A percentile compares a stretch with the other conserved stretches of the same genome.
phyloP scores from a whole-genome alignment of 2,888 invertebrate genomes.

The Ornithoptera priamus region DNA sequence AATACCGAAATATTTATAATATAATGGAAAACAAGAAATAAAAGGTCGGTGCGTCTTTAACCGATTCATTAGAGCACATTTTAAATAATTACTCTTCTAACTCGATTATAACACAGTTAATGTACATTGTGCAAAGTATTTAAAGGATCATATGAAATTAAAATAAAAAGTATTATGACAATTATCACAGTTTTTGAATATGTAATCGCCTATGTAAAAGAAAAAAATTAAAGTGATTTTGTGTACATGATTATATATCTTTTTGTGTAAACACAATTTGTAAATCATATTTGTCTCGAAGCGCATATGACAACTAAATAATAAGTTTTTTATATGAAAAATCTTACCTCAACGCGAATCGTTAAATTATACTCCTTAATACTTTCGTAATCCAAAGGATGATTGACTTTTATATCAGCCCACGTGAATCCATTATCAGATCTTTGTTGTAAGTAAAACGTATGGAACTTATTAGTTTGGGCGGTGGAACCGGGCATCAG shows the following conservation, averaged over 20 bases:
- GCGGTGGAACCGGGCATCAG: conserved; percentile 97
- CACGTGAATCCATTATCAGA: conserved; percentile 95
- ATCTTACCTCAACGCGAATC: conserved; percentile 94
- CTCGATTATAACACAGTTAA: no score
- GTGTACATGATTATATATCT: not conserved
- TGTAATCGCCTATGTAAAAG: no score
- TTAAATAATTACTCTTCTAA: no score
- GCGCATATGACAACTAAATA: not conserved
- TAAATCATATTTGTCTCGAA: not conserved
- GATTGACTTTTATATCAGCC: conserved; percentile 98
- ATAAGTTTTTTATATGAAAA: not conserved
- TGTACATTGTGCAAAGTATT: no score
- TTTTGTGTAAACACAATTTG: not conserved
- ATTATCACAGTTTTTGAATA: no score
- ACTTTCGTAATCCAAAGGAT: conserved; percentile 95
- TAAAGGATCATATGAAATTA: no score
- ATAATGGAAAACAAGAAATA: no score
- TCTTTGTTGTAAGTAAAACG: conserved; percentile 96
- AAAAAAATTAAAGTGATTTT: not conserved
- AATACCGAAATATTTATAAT: no score
- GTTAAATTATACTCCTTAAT: conserved; percentile 97
- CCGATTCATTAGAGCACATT: no score
- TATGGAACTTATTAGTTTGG: conserved; percentile 97
- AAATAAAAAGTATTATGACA: no score
- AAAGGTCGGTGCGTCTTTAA: no score